Conservation (phyloP, 2,888 invertebrate genomes). For the Pseudoips prasinana region DNA sequence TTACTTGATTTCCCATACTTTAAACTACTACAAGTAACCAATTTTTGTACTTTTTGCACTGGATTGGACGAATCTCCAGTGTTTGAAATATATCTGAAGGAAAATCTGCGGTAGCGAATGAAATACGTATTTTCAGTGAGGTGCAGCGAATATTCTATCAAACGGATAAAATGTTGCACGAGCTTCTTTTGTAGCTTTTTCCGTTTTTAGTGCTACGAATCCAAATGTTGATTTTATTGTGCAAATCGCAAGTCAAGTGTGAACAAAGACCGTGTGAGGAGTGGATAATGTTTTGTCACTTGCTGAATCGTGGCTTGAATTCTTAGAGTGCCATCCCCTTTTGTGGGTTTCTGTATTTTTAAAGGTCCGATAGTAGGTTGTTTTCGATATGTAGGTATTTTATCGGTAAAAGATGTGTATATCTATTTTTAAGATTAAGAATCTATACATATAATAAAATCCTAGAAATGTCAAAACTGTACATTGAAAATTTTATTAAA, state of each 20-base stretch:
- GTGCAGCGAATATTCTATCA: slow-evolving; percentile 32
- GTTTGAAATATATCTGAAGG: slow-evolving; percentile 38
- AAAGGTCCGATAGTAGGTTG: no score
- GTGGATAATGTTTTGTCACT: background rate
- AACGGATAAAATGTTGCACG: slow-evolving; percentile 25
- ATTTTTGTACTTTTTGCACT: slow-evolving; percentile 38
- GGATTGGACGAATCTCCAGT: slow-evolving; percentile 35
- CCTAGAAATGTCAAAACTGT: no score
- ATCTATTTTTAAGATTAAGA: no score
- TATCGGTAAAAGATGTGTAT: no score
- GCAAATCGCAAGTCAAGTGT: slow-evolving; percentile 15
- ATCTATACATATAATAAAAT: no score
- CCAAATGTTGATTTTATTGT: slow-evolving; percentile 21
- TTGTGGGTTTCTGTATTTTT: no score
- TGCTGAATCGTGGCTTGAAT: no score
- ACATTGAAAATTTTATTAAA: no score
- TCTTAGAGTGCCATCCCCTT: no score
- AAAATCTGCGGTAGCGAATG: slow-evolving; percentile 30
- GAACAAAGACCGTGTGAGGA: slow-evolving; percentile 1
- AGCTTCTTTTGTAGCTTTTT: slow-evolving; percentile 30
- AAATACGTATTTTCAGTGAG: slow-evolving; percentile 33
- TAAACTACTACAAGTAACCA: slow-evolving; percentile 6
- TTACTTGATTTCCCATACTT: no score
- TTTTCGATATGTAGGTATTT: no score
- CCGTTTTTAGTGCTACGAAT: slow-evolving; percentile 14